Evolutionary conservation across 1,140 invertebrate genomes (phyloP), one percentile per base, ranked within the genome.

Genomic region (Heliothis virescens): DNA sequence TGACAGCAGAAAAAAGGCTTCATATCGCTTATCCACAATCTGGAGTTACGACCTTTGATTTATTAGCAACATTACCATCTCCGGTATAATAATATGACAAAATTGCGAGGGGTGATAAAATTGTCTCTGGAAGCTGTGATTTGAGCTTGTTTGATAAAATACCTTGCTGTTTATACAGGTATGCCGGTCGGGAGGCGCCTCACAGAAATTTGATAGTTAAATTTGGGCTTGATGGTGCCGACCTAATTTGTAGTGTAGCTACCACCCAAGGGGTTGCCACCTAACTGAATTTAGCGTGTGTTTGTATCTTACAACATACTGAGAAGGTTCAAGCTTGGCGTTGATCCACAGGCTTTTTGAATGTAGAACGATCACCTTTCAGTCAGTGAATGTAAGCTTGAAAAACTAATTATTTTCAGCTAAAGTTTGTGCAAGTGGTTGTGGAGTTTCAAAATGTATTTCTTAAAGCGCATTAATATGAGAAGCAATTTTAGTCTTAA

Each of bases 131-230:
- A 12, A 26, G 16, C 34, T 16, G n/a, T 41, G 34, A 63, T 63
- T 52, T 21, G 21, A 50, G 29, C 11, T 21, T 26, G 13, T 13
- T 53, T 29, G 48, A 52, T 15, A 53, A 26, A n/a, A 52, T 71
- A n/a, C 48, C 3, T 7, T 18, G 0, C 16, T 67, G 67, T 71
- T 53, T 71, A 21, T 26, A 52, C 18, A 71, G 48, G 18, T 13
- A 15, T 48, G 2, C 15, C 9, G 1, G 21, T 16, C 1, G 18
- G 26, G 67, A 15, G 48, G 48, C 52, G 48, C 2, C 21, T 5
- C 15, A 29, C 18, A 53, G 48, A 26, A 53, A 53, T 71, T 67
- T 67, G 63, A 67, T 67, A 67, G 63, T 67, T 67, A 67, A 67
- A 65, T 65, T 65, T 48, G 63, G 63, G 41, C 11, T 67, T n/a